Evolutionary conservation across 2,888 invertebrate species (phyloP).

Genomic region (Melieria crassipennis): DNA sequence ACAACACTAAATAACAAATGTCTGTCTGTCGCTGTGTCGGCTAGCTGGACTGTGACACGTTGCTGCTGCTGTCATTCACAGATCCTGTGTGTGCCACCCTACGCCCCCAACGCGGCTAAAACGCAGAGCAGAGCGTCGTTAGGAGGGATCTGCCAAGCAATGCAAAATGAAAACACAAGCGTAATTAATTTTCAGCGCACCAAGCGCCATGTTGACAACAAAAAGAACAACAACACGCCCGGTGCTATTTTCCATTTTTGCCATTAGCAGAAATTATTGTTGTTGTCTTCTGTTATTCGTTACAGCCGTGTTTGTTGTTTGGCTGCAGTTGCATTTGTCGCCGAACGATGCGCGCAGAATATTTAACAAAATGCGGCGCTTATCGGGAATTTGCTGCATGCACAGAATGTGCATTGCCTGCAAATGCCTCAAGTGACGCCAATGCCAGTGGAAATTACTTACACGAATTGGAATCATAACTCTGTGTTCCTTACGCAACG

Average conservation of each 20-base stretch:
- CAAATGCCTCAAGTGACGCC: not conserved
- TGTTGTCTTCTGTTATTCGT: not conserved
- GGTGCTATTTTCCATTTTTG: not conserved
- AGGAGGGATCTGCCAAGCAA: too few species aligned
- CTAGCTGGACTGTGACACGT: too few species aligned
- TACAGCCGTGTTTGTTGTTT: not conserved
- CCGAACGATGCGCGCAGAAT: not conserved
- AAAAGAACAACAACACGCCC: not conserved
- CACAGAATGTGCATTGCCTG: not conserved
- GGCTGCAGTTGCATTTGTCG: not conserved
- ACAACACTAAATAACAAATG: too few species aligned
- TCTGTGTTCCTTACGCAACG: too few species aligned
- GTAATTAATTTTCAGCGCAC: constrained; percentile 13
- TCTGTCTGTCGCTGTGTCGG: too few species aligned
- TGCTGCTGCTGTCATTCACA: too few species aligned
- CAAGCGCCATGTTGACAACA: not conserved
- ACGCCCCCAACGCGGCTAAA: too few species aligned
- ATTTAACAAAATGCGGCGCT: constrained; percentile 9
- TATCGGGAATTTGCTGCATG: not conserved
- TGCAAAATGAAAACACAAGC: not conserved
- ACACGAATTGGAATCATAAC: not conserved
- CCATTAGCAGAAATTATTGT: constrained; percentile 5
- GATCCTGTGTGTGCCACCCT: too few species aligned
- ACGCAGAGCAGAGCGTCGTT: too few species aligned
- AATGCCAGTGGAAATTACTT: not conserved